Percentiles rank a stretch among this genome's conserved stretches.
Evolutionary conservation across 2,888 invertebrate genomes (phyloP).

Genomic region (Tenthredo notha): DNA sequence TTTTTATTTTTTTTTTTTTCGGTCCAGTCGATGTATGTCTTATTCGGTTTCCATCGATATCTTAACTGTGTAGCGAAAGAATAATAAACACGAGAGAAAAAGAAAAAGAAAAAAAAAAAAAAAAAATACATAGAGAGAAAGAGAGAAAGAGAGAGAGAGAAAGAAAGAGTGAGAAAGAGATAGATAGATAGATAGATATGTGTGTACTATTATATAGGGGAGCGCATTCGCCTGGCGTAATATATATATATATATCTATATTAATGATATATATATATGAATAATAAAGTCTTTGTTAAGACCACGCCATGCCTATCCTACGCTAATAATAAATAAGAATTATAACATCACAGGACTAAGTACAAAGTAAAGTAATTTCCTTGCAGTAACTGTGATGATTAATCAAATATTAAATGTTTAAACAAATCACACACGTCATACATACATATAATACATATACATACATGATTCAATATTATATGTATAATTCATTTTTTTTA

Average conservation of each 20-base stretch:
- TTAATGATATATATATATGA: background rate
- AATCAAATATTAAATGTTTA: constrained; percentile 40
- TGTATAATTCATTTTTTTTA: background rate
- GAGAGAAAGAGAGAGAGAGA: background rate
- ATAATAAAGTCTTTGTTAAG: constrained; percentile 6
- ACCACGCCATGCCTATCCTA: constrained; percentile 38
- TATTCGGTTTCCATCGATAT: constrained; percentile 34
- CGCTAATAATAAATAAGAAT: constrained; percentile 33
- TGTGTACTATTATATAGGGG: constrained; percentile 66
- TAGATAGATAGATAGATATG: constrained; percentile 36
- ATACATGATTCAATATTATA: background rate
- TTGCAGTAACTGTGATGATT: constrained; percentile 43
- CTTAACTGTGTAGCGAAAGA: constrained; percentile 62
- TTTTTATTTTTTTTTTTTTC: constrained; percentile 58
- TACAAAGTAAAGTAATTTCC: constrained; percentile 48
- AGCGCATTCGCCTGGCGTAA: constrained; percentile 67
- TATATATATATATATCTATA: background rate
- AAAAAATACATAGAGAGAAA: background rate
- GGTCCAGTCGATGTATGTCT: constrained; percentile 53
- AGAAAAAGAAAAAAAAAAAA: background rate
- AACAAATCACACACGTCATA: constrained; percentile 9
- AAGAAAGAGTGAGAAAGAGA: background rate
- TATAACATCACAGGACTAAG: constrained; percentile 45
- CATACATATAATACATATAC: background rate
- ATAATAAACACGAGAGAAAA: too few species aligned